Evolutionary conservation across 1,140 invertebrate species (phyloP), one percentile per base, ranked within the genome.

Genomic region (Drosophila asahinai): DNA sequence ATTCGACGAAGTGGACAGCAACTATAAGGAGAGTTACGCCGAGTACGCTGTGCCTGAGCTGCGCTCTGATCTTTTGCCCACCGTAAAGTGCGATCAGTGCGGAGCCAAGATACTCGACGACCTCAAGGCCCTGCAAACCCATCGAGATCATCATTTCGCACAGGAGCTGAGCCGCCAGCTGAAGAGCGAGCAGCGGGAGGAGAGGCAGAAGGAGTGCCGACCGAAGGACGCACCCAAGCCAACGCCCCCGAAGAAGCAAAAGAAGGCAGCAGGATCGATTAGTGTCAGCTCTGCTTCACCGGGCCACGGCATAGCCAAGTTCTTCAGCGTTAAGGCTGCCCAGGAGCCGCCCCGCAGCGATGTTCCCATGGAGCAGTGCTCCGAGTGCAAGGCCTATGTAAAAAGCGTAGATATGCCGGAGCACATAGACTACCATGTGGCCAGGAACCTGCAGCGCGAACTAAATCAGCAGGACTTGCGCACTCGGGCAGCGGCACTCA

Each of bases 341-440:
- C 33, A 47, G 2, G 64, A 77, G 33, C 57, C 67, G 12, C 80
- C 67, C 0, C n/a, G 65, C n/a, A 79, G 66, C 48, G 63, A 80
- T 55, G 48, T 42, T n/a, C 38, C 71, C 43, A 91, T 93, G 45
- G 92, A 95, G 81, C 93, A 93, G 51, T 97, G 96, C 90, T 9
- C 87, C 2, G 94, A 96, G 80, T 97, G 96, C 84, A 93, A 94
- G 64, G 94, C 95, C 80, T 94, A 93, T 78, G 94, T 97, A 38
- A 84, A 93, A 30, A 17, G 93, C n/a, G 93, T 93, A 6, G 95
- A 95, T 67, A 94, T 95, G 83, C 66, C 91, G 14, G 95, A 95
- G 80, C 96, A 97, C 91, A 91, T 94, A 62, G 96, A 97, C 93
- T 97, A 95, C 92, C 96, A 97, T 86, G 92, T 95, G 67, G 96